These are phyloP conservation scores for human DNA, from an alignment of 2,113 vertebrate genomes.

Conservation along the genomic window DNA sequence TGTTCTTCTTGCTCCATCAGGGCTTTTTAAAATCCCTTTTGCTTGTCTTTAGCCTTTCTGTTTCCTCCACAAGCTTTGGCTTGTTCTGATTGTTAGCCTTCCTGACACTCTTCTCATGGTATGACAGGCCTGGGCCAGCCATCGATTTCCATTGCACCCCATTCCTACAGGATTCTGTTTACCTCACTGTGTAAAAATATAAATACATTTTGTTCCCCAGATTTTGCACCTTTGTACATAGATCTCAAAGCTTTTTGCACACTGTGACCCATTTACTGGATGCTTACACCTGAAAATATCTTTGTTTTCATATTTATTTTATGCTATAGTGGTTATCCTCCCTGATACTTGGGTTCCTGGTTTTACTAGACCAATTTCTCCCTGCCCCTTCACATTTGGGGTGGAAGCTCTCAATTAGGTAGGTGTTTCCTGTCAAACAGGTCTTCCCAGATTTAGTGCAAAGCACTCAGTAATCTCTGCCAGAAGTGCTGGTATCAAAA, in stretches of 20 bases:
- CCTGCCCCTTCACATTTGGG: conserved; percentile 36
- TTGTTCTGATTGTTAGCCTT: conserved; percentile 13
- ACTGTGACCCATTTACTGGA: neutral
- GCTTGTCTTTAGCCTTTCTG: neutral
- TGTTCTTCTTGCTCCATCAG: neutral
- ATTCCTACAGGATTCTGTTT: neutral
- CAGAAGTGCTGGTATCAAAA: conserved; percentile 52
- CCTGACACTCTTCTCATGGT: neutral
- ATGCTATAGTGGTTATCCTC: neutral
- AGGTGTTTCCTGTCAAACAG: conserved; percentile 73
- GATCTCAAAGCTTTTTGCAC: neutral
- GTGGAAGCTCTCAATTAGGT: conserved; percentile 48
- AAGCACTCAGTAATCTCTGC: conserved; percentile 21
- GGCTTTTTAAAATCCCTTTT: neutral
- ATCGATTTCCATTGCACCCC: neutral
- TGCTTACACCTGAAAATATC: neutral
- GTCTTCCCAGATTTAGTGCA: conserved; percentile 61
- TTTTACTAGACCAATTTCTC: neutral
- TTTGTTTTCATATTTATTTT: neutral
- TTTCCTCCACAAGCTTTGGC: conserved; percentile 17
- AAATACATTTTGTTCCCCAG: neutral
- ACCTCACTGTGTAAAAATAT: conserved; percentile 19
- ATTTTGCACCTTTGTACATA: neutral
- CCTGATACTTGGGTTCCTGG: neutral
- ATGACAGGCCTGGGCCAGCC: conserved; percentile 28